A percentile compares a stretch with the other conserved stretches of the same genome.
These are phyloP conservation scores for Melieria crassipennis DNA, from an alignment of 2,888 invertebrate genomes.

Conservation along the genomic window DNA sequence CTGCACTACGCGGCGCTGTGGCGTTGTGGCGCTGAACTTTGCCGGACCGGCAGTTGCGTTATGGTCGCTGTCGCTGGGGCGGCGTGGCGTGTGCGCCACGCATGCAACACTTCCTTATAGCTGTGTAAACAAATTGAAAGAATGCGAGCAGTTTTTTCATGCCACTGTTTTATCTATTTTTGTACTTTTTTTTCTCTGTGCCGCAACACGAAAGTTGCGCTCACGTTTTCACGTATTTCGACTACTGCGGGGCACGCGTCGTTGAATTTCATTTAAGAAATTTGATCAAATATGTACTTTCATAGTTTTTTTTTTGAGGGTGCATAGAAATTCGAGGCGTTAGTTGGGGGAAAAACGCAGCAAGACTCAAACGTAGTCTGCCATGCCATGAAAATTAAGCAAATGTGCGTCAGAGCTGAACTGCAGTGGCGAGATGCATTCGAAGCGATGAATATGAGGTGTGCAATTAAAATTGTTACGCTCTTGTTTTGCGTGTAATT, in stretches of 20 bases:
- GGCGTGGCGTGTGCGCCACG: constrained; percentile 12
- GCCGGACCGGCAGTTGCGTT: too few relatives aligned
- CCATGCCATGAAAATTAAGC: background rate
- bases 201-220: too few relatives aligned
- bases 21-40: too few relatives aligned
- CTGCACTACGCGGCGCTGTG: too few relatives aligned
- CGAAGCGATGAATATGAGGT: constrained; percentile 57
- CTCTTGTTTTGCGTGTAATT: constrained; percentile 54
- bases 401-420: background rate
- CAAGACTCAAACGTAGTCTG: background rate
- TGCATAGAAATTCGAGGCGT: background rate
- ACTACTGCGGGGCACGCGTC: constrained; percentile 41
- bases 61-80: background rate
- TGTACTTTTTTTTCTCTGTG: constrained; percentile 22
- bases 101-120: constrained; percentile 41
- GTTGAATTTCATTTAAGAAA: constrained; percentile 47
- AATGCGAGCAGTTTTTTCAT: background rate
- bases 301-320: constrained; percentile 1
- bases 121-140: constrained; percentile 47
- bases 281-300: constrained; percentile 47
- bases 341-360: constrained; percentile 10
- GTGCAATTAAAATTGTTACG: constrained; percentile 59
- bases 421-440: constrained; percentile 12
- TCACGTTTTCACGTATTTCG: too few relatives aligned
- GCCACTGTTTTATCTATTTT: constrained; percentile 10